Conservation (phyloP, 2,888 invertebrate species). For the Agapostemon virescens region DNA sequence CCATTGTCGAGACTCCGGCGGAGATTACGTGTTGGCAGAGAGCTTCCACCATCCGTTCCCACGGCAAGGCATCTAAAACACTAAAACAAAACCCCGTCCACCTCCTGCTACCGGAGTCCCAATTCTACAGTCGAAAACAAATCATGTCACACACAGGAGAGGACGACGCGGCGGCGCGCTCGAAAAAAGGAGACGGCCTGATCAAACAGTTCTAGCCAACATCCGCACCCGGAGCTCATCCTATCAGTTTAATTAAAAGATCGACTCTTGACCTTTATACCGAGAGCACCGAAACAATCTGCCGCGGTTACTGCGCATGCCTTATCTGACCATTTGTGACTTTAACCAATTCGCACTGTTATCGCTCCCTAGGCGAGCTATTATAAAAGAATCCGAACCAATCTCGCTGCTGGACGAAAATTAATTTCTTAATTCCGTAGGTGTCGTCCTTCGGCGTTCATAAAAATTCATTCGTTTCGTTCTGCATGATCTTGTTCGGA, state of each 20-base stretch:
- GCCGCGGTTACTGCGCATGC: conserved; percentile 1
- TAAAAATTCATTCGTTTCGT: not conserved
- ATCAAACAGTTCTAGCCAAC: conserved; percentile 69
- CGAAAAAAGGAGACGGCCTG: conserved; percentile 66
- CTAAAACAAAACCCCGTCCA: conserved; percentile 75
- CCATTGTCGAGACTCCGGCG: conserved; percentile 63
- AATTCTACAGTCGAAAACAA: conserved; percentile 63
- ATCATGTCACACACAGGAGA: conserved; percentile 61
- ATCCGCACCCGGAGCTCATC: conserved; percentile 53
- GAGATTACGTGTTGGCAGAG: conserved; percentile 57
- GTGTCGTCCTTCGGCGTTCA: not conserved
- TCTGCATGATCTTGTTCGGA: too few species aligned
- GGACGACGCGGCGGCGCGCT: conserved; percentile 42
- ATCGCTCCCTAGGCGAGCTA: not conserved
- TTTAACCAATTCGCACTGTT: conserved; percentile 35
- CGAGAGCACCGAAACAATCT: conserved; percentile 44
- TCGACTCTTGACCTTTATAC: conserved; percentile 54
- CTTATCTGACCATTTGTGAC: conserved; percentile 37
- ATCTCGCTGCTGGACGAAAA: not conserved
- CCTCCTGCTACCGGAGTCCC: conserved; percentile 45
- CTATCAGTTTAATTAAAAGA: conserved; percentile 58
- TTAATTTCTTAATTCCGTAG: not conserved
- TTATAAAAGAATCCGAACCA: not conserved
- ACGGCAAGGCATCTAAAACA: conserved; percentile 76
- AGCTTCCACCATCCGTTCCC: conserved; percentile 74